These are phyloP conservation scores for Gibbula magus DNA, from an alignment of 2,888 invertebrate genomes.

Conservation along the genomic window DNA sequence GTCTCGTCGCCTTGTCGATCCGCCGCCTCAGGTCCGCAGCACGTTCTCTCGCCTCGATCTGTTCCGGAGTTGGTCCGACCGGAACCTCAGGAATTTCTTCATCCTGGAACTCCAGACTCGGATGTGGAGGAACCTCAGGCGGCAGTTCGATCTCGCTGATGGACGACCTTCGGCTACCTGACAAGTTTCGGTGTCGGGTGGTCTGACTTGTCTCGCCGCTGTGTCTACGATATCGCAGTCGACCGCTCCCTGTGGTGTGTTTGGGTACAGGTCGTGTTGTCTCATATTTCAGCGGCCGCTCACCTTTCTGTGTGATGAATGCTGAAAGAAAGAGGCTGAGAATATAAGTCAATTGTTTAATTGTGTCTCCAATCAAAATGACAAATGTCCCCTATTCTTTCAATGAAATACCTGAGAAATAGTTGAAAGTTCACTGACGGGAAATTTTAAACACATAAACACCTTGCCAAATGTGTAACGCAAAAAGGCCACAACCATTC, in stretches of 20 bases:
- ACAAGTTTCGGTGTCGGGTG: slow-evolving; percentile 10
- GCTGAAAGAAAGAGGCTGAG: slow-evolving; percentile 14
- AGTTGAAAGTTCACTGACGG: no score
- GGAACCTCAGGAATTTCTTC: not conserved
- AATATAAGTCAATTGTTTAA: not conserved
- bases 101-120: not conserved
- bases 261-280: slow-evolving; percentile 57
- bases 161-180: not conserved
- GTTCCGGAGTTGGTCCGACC: not conserved
- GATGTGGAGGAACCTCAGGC: not conserved
- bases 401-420: no score
- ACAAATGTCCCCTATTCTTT: no score
- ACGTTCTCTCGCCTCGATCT: slow-evolving; percentile 32
- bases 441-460: no score
- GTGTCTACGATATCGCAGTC: not conserved
- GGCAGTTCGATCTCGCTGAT: not conserved
- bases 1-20: slow-evolving; percentile 36
- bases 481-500: no score
- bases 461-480: no score
- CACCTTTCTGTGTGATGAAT: slow-evolving; percentile 39
- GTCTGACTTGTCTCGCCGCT: not conserved
- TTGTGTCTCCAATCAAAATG: no score
- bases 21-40: slow-evolving; percentile 50
- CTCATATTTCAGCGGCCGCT: slow-evolving; percentile 63
- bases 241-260: not conserved